Evolutionary conservation across 2,113 vertebrate species (phyloP), one percentile per base, ranked within the genome.

Genomic region (Zapornia atra): DNA sequence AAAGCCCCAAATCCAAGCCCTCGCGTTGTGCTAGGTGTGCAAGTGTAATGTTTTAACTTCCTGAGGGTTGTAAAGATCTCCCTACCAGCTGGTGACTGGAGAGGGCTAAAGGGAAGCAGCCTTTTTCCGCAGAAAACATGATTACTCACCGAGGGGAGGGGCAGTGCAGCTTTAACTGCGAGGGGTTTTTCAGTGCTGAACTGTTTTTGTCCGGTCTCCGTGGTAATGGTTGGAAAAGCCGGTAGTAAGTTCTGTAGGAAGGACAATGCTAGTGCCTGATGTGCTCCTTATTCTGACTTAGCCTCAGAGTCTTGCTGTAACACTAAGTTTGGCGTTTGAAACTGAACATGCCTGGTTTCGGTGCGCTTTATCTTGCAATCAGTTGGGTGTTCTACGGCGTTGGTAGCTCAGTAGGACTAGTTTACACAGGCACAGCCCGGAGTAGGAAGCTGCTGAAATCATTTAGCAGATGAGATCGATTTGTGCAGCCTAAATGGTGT

Each of bases 221-320:
- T 12, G 69, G 56, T 24, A 25, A 24, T 25, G 40, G 8, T n/a
- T 42, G 21, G 68, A 18, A 63, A 78, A 81, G 28, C 21, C 15
- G 18, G 29, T 17, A 50, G 36, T 29, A 36, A 25, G 10, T 22
- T 57, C 12, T 40, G 2, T 5, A 28, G 54, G 8, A 36, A 29
- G 36, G 38, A 11, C 10, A 53, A 53, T 15, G 26, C 51, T 21
- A 11, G 29, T 57, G 11, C 20, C 25, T 12, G 29, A 14, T 40
- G 8, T 3, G 2, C 38, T 33, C 5, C 0, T 40, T 46, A 2
- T 53, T 46, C 33, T 6, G 57, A 68, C 54, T 40, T 69, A 8
- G 21, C 48, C 14, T 34, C 24, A 15, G 26, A 36, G 25, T 20
- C 50, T 21, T 11, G 9, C 34, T 92, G 18, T 11, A 15, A 7